These are phyloP conservation scores for Lampris incognitus DNA, from an alignment of 2,113 vertebrate genomes.

Conservation along the genomic window DNA sequence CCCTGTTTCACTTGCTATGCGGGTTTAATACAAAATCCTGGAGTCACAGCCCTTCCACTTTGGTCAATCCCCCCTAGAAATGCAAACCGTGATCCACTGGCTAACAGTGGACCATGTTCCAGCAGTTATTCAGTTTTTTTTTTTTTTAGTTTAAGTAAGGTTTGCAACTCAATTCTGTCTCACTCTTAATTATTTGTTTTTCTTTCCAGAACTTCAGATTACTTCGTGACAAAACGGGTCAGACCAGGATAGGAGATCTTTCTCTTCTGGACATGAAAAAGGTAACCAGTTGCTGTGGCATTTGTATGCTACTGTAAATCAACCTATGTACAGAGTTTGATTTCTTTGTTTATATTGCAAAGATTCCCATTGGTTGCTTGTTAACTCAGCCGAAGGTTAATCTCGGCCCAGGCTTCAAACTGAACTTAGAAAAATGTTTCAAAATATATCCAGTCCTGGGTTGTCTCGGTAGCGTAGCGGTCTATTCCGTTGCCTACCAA, in stretches of 20 bases:
- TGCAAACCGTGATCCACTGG: too few species aligned
- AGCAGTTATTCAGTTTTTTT: too few species aligned
- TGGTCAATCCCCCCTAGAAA: neutral
- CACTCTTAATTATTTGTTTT: neutral
- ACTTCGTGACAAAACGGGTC: conserved; percentile 93
- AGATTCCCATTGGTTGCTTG: too few species aligned
- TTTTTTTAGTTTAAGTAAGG: too few species aligned
- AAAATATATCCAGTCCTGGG: too few species aligned
- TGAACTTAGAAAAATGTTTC: too few species aligned
- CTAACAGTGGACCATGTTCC: too few species aligned
- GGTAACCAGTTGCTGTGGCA: conserved; percentile 26
- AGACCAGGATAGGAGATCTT: conserved; percentile 91
- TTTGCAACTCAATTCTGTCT: neutral
- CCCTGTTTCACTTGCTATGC: neutral
- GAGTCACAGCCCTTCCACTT: neutral
- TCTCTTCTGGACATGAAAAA: conserved; percentile 96
- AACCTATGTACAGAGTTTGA: neutral
- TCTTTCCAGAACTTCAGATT: conserved; percentile 88
- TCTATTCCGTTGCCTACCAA: too few species aligned
- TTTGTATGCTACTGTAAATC: neutral
- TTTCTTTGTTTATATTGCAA: neutral
- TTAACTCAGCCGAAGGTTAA: too few species aligned
- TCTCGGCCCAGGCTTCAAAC: too few species aligned
- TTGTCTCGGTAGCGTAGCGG: too few species aligned
- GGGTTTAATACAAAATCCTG: too few species aligned